phyloP scores from a whole-genome alignment of 2,797 vertebrate genomes.

The Moxostoma hubbsi region DNA sequence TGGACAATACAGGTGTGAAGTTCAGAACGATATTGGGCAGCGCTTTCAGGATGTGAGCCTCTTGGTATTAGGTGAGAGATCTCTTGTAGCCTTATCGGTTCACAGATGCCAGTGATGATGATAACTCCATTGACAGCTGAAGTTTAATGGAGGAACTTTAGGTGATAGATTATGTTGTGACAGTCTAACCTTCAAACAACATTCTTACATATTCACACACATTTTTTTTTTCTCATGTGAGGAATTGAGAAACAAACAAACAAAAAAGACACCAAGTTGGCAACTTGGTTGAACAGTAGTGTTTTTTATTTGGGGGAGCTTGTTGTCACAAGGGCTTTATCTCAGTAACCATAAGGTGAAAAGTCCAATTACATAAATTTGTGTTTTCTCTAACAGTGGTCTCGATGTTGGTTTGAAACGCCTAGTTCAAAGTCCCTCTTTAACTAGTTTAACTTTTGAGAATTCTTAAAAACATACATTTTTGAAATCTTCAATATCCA shows the following conservation, averaged over 20 bases:
- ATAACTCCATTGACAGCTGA: background rate
- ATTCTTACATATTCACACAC: background rate
- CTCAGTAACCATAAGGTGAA: too few relatives aligned
- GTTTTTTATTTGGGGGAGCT: background rate
- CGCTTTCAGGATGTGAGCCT: slow-evolving; percentile 84
- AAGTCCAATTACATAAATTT: too few relatives aligned
- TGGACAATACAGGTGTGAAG: slow-evolving; percentile 92
- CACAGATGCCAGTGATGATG: slow-evolving; percentile 1
- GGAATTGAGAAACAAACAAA: slow-evolving; percentile 6
- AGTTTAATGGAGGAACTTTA: background rate
- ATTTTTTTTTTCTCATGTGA: slow-evolving; percentile 16
- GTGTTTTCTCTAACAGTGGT: too few relatives aligned
- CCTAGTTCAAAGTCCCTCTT: too few relatives aligned
- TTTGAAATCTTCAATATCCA: too few relatives aligned
- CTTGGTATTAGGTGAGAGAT: slow-evolving; percentile 87
- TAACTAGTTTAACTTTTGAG: too few relatives aligned
- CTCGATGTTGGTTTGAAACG: too few relatives aligned
- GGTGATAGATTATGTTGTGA: slow-evolving; percentile 28
- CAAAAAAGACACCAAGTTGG: background rate
- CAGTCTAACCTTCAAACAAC: background rate
- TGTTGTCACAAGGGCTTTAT: too few relatives aligned
- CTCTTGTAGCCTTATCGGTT: background rate
- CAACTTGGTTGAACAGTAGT: background rate
- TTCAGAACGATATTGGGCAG: slow-evolving; percentile 87
- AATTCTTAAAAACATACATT: too few relatives aligned